Conservation (phyloP, 2,113 vertebrate species). For the Amphiprion ocellaris region DNA sequence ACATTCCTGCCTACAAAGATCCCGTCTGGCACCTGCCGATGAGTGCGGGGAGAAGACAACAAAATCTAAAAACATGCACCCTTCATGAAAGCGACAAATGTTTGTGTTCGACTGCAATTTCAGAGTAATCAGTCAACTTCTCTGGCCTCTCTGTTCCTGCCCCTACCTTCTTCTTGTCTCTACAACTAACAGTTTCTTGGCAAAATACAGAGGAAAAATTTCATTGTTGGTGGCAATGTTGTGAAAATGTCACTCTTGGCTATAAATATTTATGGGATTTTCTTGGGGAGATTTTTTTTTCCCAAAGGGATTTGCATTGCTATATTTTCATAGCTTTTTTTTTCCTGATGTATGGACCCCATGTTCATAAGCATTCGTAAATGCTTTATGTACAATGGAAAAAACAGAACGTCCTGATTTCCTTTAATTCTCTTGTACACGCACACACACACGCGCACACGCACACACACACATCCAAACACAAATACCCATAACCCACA, state of each 20-base stretch:
- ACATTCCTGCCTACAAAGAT: slow-evolving; percentile 1
- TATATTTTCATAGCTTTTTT: not conserved
- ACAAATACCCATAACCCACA: not conserved
- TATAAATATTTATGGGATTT: slow-evolving; percentile 60
- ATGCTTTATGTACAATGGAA: not conserved
- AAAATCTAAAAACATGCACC: not conserved
- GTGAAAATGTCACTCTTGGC: slow-evolving; percentile 66
- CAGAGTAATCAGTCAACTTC: slow-evolving; percentile 51
- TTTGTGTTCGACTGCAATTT: slow-evolving; percentile 15
- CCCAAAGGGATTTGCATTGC: slow-evolving; percentile 37
- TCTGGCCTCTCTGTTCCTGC: slow-evolving; percentile 2
- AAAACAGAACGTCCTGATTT: slow-evolving; percentile 8
- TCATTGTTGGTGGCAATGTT: slow-evolving; percentile 53
- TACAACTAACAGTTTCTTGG: slow-evolving; percentile 47
- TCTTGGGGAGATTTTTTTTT: slow-evolving; percentile 45
- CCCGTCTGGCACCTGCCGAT: slow-evolving; percentile 28
- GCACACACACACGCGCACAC: not conserved
- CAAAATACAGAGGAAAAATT: slow-evolving; percentile 52
- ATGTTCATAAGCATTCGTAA: not conserved
- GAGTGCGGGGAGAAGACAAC: slow-evolving; percentile 14
- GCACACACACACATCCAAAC: not conserved
- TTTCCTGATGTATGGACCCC: not conserved
- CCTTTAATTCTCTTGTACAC: slow-evolving; percentile 18
- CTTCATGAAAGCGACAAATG: not conserved
- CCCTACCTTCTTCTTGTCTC: slow-evolving; percentile 13